Evolutionary conservation across 2,888 invertebrate species (phyloP).

Genomic region (Nomada fucata): DNA sequence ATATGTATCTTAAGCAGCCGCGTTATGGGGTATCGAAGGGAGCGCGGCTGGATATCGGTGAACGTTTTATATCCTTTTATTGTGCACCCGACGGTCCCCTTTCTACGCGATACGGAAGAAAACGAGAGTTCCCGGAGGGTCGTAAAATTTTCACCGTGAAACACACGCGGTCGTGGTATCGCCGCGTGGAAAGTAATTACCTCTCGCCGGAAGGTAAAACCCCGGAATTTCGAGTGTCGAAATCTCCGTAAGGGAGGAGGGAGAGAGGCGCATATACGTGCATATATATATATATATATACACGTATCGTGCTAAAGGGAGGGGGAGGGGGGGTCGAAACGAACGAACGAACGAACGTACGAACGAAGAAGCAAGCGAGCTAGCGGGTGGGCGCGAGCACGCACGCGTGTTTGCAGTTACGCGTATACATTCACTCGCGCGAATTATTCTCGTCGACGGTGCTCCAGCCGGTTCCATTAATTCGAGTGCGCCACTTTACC

Average conservation of each 20-base stretch:
- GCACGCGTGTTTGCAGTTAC: slow-evolving; percentile 43
- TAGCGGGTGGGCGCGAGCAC: slow-evolving; percentile 1
- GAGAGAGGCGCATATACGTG: slow-evolving; percentile 2
- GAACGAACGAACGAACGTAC: neutral
- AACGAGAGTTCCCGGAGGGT: slow-evolving; percentile 4
- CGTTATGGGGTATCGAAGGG: neutral
- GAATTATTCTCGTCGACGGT: slow-evolving; percentile 71
- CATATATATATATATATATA: neutral
- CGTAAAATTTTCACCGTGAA: slow-evolving; percentile 53
- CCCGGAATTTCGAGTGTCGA: slow-evolving; percentile 55
- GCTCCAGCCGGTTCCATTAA: slow-evolving; percentile 74
- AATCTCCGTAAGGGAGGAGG: slow-evolving; percentile 50
- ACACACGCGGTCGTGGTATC: slow-evolving; percentile 45
- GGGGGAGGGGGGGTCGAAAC: neutral
- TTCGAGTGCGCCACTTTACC: slow-evolving; percentile 66
- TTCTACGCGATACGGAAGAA: too few relatives aligned
- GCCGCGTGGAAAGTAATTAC: slow-evolving; percentile 36
- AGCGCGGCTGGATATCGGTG: slow-evolving; percentile 27
- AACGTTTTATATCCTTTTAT: slow-evolving; percentile 41
- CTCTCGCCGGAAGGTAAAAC: slow-evolving; percentile 35
- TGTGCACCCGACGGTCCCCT: neutral
- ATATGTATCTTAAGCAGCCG: slow-evolving; percentile 9
- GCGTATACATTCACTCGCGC: slow-evolving; percentile 57
- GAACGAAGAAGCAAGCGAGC: neutral
- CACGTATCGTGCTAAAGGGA: neutral